Percentiles rank a stretch among this genome's conserved stretches.
Conservation (phyloP, 2,113 vertebrate species). For the Otus sunia region DNA sequence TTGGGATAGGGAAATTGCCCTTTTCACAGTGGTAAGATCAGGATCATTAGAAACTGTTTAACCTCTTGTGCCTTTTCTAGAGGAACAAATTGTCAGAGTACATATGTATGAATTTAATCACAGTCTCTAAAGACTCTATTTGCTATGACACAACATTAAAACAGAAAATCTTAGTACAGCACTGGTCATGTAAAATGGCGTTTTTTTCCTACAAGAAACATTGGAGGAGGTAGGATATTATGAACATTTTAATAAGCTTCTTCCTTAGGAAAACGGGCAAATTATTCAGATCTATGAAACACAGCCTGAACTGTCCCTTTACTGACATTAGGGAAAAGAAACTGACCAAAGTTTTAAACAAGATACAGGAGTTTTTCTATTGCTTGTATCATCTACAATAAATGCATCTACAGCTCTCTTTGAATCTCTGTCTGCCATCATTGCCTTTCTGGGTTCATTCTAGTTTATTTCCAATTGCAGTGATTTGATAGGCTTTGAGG, state of each 20-base stretch:
- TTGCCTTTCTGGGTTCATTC: neutral
- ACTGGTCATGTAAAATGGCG: neutral
- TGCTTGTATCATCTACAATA: neutral
- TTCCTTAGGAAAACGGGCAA: neutral
- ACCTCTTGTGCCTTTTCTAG: neutral
- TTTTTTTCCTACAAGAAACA: neutral
- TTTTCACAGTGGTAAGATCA: neutral
- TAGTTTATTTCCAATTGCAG: neutral
- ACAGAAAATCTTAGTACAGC: neutral
- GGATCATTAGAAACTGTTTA: neutral
- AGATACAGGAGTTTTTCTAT: neutral
- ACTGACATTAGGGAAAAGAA: neutral
- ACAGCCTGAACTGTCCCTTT: neutral
- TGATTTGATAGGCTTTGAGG: neutral
- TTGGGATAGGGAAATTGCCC: neutral
- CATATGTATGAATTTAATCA: neutral
- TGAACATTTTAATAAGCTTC: neutral
- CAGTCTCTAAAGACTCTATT: neutral
- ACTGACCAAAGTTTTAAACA: neutral
- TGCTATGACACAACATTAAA: neutral
- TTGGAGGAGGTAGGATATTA: neutral
- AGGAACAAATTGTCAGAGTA: neutral
- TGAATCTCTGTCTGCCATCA: neutral
- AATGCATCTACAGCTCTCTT: neutral
- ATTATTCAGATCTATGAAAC: neutral